These are phyloP conservation scores for Drosophila nebulosa DNA, from an alignment of 1,140 invertebrate species.

Conservation along the genomic window DNA sequence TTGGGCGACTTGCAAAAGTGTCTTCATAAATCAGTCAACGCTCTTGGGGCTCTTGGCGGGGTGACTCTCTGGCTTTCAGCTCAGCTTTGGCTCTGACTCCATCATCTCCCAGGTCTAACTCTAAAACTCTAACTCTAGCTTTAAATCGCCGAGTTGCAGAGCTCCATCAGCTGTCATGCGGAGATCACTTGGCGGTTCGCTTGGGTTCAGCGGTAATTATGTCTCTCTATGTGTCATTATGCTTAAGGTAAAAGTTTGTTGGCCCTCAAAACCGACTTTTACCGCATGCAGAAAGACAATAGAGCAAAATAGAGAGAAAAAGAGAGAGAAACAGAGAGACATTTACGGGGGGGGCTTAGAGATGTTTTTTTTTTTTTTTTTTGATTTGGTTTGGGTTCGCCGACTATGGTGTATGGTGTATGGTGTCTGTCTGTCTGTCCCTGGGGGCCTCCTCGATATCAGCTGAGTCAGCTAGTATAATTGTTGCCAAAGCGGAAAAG, in stretches of 20 bases:
- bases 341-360: conserved; percentile 6
- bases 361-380: not conserved
- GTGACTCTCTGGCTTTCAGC: not conserved
- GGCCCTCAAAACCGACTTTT: conserved; percentile 32
- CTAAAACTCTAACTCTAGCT: not conserved
- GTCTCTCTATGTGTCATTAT: conserved; percentile 30
- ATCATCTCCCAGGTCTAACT: not conserved
- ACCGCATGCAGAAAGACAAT: not conserved
- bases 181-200: conserved; percentile 36
- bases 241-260: conserved; percentile 28
- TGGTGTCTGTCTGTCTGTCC: not conserved
- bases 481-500: conserved; percentile 26
- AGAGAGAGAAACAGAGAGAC: conserved; percentile 14
- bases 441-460: conserved; percentile 8
- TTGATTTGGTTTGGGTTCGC: conserved; percentile 16
- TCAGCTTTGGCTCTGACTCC: not conserved
- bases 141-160: not conserved
- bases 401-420: not conserved
- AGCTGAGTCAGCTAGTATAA: conserved; percentile 43
- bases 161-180: conserved; percentile 38
- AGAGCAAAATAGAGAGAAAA: not conserved
- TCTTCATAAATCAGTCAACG: conserved; percentile 52
- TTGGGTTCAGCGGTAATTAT: conserved; percentile 44
- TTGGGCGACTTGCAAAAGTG: conserved; percentile 51
- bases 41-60: conserved; percentile 13